Percentiles rank a stretch among this genome's conserved stretches.
phyloP scores from a whole-genome alignment of 2,888 invertebrate genomes.

The Papilio elwesi region DNA sequence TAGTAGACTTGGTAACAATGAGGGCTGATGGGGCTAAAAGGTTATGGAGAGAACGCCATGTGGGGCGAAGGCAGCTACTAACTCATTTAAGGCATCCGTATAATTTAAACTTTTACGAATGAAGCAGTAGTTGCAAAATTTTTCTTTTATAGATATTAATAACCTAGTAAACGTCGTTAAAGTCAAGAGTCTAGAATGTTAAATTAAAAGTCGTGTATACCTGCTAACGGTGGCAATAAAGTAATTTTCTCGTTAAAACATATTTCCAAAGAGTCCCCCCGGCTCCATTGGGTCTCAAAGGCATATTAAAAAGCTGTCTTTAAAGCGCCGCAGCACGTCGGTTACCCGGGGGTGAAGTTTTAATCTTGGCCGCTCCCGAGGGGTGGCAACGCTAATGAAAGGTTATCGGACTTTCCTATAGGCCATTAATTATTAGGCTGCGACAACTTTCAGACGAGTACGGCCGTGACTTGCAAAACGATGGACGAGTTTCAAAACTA shows the following conservation, averaged over 20 bases:
- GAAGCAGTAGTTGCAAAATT: no score
- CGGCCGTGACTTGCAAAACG: conserved; percentile 77
- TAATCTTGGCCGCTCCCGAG: conserved; percentile 73
- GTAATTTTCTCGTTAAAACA: conserved; percentile 23
- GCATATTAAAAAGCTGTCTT: conserved; percentile 57
- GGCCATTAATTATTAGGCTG: conserved; percentile 82
- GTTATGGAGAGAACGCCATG: no score
- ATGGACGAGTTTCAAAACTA: conserved; percentile 23
- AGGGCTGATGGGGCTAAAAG: no score
- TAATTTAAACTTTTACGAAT: no score
- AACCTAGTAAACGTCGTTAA: not conserved
- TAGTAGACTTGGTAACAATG: no score
- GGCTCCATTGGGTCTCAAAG: conserved; percentile 55
- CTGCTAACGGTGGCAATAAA: conserved; percentile 3
- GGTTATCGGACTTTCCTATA: conserved; percentile 80
- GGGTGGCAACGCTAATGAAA: conserved; percentile 79
- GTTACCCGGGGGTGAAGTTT: conserved; percentile 72
- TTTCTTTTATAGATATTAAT: no score
- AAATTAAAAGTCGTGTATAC: conserved; percentile 1
- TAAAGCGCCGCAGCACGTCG: conserved; percentile 64
- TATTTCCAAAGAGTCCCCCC: conserved; percentile 34
- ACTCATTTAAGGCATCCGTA: no score
- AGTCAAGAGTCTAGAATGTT: not conserved
- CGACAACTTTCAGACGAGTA: conserved; percentile 68
- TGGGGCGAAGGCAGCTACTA: no score